These are phyloP conservation scores for Typhlichthys eigenmanni DNA, from an alignment of 2,797 vertebrate genomes.

Conservation along the genomic window DNA sequence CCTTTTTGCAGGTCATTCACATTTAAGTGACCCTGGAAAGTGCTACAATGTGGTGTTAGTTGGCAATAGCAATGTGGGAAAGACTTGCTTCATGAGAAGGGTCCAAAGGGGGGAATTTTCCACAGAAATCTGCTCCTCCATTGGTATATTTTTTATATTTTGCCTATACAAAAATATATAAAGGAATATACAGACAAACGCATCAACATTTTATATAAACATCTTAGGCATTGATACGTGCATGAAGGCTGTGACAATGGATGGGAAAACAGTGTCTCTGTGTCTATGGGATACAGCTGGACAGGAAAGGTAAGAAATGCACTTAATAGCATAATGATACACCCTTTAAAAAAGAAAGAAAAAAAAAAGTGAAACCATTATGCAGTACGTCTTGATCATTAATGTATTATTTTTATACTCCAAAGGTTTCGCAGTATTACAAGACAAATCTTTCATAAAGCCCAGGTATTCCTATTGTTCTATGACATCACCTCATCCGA, in stretches of 20 bases:
- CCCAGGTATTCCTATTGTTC: slow-evolving; percentile 90
- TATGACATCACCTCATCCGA: slow-evolving; percentile 86
- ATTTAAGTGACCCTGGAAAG: slow-evolving; percentile 1
- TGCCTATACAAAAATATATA: not conserved
- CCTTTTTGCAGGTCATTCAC: slow-evolving; percentile 24
- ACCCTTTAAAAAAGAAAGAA: not conserved
- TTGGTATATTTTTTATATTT: slow-evolving; percentile 77
- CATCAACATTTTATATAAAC: slow-evolving; percentile 6
- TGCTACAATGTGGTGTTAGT: slow-evolving; percentile 83
- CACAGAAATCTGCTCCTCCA: slow-evolving; percentile 71
- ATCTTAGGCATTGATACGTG: slow-evolving; percentile 86
- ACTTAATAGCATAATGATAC: too few relatives aligned
- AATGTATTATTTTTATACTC: slow-evolving; percentile 6
- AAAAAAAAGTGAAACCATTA: not conserved
- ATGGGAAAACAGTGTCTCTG: slow-evolving; percentile 79
- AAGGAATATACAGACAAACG: slow-evolving; percentile 5
- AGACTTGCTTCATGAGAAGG: slow-evolving; percentile 89
- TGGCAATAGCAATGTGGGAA: slow-evolving; percentile 89
- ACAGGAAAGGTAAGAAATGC: slow-evolving; percentile 84
- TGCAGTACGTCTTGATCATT: not conserved
- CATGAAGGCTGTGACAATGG: slow-evolving; percentile 81
- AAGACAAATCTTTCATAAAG: slow-evolving; percentile 87
- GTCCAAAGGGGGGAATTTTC: slow-evolving; percentile 77
- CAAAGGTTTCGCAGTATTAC: slow-evolving; percentile 91
- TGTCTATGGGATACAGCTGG: slow-evolving; percentile 96